Evolutionary conservation across 92 coral and sea anemone species (phyloP), one percentile per base, ranked within the genome.

Genomic region (Pocillopora grandis): DNA sequence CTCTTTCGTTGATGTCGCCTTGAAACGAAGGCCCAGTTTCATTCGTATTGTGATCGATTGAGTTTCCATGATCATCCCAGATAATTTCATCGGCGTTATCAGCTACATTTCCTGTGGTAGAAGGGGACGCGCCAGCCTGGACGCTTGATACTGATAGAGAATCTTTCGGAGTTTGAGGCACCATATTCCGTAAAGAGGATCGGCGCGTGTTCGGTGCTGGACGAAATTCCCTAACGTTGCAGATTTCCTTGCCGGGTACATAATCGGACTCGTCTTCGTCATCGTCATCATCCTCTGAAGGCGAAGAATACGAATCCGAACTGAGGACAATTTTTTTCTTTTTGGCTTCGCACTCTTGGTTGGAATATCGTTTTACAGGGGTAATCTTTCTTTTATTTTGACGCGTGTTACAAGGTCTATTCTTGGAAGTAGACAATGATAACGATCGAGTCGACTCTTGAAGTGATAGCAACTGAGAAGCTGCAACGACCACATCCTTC

Each of bases 381-480:
- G 60, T 19, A 16, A 55, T 36, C 56, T 80, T 80, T 48, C 84
- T 71, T 62, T 67, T 67, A 33, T 17, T 56, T 16, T 15, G 13
- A 71, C 70, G 77, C n/a, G 76, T 36, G 64, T 33, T 70, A 57
- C 17, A 58, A 21, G 85, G 67, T 49, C 84, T 80, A 9, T 31
- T 80, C 6, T 17, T 56, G 49, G 76, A 35, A 33, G 31, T 1
- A 19, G 85, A 27, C 61, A 11, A 19, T 10, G 77, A 31, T n/a
- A 33, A 59, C n/a, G 84, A 58, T 52, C 56, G 66, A 20, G 87
- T 21, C 19, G 73, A 23, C 27, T 48, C 71, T 8, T 74, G 64
- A 33, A 75, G 68, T 18, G 87, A 84, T 65, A 84, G n/a, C 66
- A 76, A 19, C 87, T 84, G 87, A 75, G 87, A 84, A 11, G 80